Evolutionary conservation across 2,113 vertebrate genomes (phyloP).

Genomic region (Catharus minimus): DNA sequence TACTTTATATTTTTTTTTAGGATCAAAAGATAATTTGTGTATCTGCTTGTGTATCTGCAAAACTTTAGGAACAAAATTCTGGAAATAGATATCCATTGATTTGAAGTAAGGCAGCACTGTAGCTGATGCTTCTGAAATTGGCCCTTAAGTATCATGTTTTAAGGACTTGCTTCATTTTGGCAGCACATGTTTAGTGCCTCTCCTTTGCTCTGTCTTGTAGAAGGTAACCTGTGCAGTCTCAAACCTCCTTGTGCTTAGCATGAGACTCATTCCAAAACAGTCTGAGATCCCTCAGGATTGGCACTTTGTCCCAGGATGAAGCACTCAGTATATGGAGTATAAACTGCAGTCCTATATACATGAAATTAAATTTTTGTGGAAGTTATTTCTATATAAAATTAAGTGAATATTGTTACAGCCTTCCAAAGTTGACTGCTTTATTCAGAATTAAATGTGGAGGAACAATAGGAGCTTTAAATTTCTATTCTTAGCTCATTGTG

Average conservation of each 20-base stretch:
- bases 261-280: neutral
- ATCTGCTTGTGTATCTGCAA: neutral
- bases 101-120: neutral
- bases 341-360: neutral
- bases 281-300: neutral
- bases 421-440: neutral
- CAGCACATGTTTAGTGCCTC: neutral
- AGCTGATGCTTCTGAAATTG: neutral
- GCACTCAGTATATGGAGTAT: neutral
- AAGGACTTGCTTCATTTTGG: neutral
- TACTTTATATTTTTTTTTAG: neutral
- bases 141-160: neutral
- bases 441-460: neutral
- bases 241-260: neutral
- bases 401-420: neutral
- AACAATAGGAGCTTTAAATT: neutral
- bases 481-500: neutral
- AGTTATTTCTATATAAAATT: neutral
- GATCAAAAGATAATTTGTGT: neutral
- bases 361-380: neutral
- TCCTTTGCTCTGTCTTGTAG: neutral
- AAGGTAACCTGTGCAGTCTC: neutral
- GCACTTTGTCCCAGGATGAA: neutral
- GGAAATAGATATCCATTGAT: neutral
- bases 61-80: neutral